Base-by-base conservation (phyloP, 2,888 invertebrate species). In the Dicyrtoma fusca region DNA sequence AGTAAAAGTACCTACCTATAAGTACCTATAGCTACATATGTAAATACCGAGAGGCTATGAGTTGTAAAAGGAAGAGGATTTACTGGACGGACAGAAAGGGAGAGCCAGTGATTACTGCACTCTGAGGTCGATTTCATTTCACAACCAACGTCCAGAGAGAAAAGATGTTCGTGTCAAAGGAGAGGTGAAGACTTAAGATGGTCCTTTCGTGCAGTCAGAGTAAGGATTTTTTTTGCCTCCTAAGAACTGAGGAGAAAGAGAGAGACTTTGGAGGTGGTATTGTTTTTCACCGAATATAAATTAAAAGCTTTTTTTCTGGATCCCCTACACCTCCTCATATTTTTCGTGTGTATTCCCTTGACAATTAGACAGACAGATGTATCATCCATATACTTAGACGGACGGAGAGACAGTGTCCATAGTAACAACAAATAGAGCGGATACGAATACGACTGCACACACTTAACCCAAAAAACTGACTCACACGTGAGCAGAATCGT, bases 221-320 rank as follows among this genome's bases (percentile, higher is more conserved):
- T 59, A 8, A 34, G 53, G 65, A 47, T 47, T 61, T 17, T 61
- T 57, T 57, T 57, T 57, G 26, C 57, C 57, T 26, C n/a, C 34
- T 42, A 17, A 62, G 19, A 62, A 62, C 42, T 42, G 23, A 19
- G 23, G 11, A 23, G 57, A 57, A n/a, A 17, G 53, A 53, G 53
- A 53, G 53, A n/a, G n/a, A 53, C 11, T 8, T 53, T 13, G 53
- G 53, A 61, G 61, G 5, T 23, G 42, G 69, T 69, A 72, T 74
- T 74, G 71, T 71, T 74, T 74, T 74, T 74, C 71, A 74, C 69
- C 69, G 69, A 74, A 74, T 71, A 74, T 74, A 74, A 74, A 74
- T 74, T 74, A 74, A 74, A 74, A 71, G 71, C 55, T 57, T 74
- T 73, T 69, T 70, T 45, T 10, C 14, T 19, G 4, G 14, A 10